These are phyloP conservation scores for Poecilus cupreus DNA, from an alignment of 2,888 invertebrate genomes.

Conservation along the genomic window DNA sequence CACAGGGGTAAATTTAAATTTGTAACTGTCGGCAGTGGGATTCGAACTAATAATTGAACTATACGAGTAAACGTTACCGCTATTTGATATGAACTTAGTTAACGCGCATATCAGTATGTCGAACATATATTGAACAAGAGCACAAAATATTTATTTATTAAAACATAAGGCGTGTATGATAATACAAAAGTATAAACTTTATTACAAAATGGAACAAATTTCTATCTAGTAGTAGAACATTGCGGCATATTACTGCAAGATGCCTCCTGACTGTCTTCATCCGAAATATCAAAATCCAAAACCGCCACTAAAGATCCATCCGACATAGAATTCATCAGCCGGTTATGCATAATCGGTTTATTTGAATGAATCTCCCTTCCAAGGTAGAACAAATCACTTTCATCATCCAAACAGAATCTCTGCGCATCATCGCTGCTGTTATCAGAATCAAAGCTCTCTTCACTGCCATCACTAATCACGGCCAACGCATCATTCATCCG, in stretches of 20 bases:
- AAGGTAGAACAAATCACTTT: background rate
- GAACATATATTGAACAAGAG: too few relatives aligned
- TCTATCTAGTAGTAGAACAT: background rate
- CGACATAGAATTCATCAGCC: background rate
- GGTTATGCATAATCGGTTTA: background rate
- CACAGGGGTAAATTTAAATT: too few relatives aligned
- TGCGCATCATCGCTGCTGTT: background rate
- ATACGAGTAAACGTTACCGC: too few relatives aligned
- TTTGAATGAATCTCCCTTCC: background rate
- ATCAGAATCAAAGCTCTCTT: background rate
- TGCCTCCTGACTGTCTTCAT: background rate
- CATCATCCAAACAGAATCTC: background rate
- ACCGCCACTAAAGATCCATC: background rate
- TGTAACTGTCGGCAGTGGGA: too few relatives aligned
- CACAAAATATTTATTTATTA: too few relatives aligned
- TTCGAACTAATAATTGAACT: too few relatives aligned
- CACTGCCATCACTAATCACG: background rate
- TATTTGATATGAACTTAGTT: too few relatives aligned
- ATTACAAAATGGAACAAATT: background rate
- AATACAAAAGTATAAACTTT: background rate
- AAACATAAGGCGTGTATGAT: background rate
- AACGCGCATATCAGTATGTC: too few relatives aligned
- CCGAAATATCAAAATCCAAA: slow-evolving; percentile 2
- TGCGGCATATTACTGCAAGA: background rate
- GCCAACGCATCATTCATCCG: background rate